Conservation (phyloP, 1,140 invertebrate genomes). For the Hormaphis cornu region DNA sequence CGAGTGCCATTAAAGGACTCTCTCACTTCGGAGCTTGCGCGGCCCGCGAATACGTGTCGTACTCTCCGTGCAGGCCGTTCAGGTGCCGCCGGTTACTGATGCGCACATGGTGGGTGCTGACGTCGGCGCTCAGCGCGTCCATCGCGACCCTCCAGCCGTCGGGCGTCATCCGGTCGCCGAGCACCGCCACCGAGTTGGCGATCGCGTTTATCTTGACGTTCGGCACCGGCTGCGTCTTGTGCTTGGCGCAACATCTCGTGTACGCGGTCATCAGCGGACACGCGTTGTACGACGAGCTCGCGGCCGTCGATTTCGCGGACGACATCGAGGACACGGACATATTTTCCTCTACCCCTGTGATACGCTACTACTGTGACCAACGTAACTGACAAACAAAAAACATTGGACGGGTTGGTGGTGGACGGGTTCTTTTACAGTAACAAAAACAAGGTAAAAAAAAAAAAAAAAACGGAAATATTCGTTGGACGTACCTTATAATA, state of each 20-base stretch:
- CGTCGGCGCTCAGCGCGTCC: slow-evolving; percentile 54
- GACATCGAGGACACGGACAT: too few relatives aligned
- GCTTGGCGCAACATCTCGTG: background rate
- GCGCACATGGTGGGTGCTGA: slow-evolving; percentile 50
- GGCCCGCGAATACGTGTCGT: background rate
- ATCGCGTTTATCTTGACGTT: background rate
- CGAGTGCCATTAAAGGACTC: background rate
- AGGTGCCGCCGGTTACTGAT: slow-evolving; percentile 44
- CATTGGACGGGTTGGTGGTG: too few relatives aligned
- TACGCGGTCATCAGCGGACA: too few relatives aligned
- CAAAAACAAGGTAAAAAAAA: too few relatives aligned
- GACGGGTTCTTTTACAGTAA: too few relatives aligned
- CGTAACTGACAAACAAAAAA: too few relatives aligned
- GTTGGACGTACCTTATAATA: too few relatives aligned
- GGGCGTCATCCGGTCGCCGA: slow-evolving; percentile 53
- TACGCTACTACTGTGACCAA: too few relatives aligned
- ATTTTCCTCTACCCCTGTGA: too few relatives aligned
- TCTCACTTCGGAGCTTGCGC: background rate
- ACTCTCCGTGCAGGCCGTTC: background rate
- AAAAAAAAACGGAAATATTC: too few relatives aligned
- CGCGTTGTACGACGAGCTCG: too few relatives aligned
- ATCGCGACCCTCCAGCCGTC: slow-evolving; percentile 59
- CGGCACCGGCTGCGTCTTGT: background rate
- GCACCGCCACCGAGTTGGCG: background rate
- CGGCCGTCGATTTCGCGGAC: too few relatives aligned